Evolutionary conservation across 2,113 vertebrate species (phyloP), one percentile per base, ranked within the genome.

Genomic region (Noturus placidus): DNA sequence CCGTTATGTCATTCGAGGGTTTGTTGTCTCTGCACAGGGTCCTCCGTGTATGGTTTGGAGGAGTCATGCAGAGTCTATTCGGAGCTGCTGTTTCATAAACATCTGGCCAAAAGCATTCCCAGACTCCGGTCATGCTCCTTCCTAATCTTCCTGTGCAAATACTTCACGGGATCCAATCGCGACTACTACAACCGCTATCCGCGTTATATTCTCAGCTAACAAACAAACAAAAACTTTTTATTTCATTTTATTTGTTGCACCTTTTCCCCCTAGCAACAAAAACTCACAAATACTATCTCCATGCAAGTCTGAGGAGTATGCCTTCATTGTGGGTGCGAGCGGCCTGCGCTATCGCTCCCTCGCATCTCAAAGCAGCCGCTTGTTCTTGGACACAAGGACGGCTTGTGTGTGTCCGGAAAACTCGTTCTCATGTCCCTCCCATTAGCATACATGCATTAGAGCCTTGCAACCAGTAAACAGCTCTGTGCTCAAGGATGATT

Each of bases 41-140:
- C 50, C 63, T 80, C 85, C 85, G 30, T 81, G 63, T 82, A 87
- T 30, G 86, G 86, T 72, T 46, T 59, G 50, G 33, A 46, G 52
- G 11, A 56, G 30, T 25, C 20, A 35, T 30, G 27, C 3, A 0
- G 42, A 17, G n/a, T 54, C 42, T 67, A 20, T 79, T 86, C 5
- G n/a, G 30, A 80, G 76, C 57, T 86, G 19, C 74, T 25, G 17
- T 50, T 78, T 52, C 11, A 56, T n/a, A 54, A 79, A 81, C 46
- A 81, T 65, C 46, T 54, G 20, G 20, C 25, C 19, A 25, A 69
- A 46, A 67, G 52, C 22, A 3, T 35, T 81, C 33, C 30, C 15
- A 78, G 78, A 65, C 38, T 79, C 22, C 2, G 30, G 30, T 35
- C 27, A 63, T 3, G 8, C 13, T 11, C 76, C 30, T 69, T 35